Evolutionary conservation across 30 jellyfish, hydroid and myxozoan species (phyloP), one percentile per base, ranked within the genome.

Genomic region (Phacellophora camtschatica): DNA sequence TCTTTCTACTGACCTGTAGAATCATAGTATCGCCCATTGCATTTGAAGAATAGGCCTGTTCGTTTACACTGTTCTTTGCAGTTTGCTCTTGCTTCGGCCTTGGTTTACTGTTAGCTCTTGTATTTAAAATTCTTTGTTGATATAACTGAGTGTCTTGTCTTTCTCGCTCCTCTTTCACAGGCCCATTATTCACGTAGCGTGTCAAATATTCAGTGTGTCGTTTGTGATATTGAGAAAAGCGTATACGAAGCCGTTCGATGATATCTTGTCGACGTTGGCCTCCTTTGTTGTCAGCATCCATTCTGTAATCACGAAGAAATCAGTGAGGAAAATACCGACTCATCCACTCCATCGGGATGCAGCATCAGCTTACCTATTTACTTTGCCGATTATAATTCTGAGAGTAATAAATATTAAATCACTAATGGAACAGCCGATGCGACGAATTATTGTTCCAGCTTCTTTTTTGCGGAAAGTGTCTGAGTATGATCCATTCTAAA

Each of bases 221-320:
- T 68, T 75, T 86, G 27, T 86, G 96, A 59, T 86, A 86, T 68
- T 86, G 96, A 66, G 86, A 62, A 64, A 86, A 86, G 64, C 96
- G 96, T 70, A 86, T 75, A 50, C 96, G 89, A 64, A 86, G 90
- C 84, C 96, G 65, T 53, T 86, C 96, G 71, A 86, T 50, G 42
- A 86, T 49, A 74, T 86, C 96, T 76, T 67, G 80, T 19, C 96
- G 90, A 39, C 96, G 90, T 75, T 75, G 96, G n/a, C n/a, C n/a
- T 78, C 77, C 96, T 82, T 82, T 83, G 95, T 83, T 83, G 66
- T 83, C 95, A 73, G 86, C 86, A 59, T 83, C 95, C 95, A 83
- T 83, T 61, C 90, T 78, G 74, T 65, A 25, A 50, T 32, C 82
- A 78, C 63, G 90, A 78, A 78, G 82, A 42, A 78, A 51, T 62